phyloP scores from a whole-genome alignment of 2,888 invertebrate species.

The Camponotus fellah region DNA sequence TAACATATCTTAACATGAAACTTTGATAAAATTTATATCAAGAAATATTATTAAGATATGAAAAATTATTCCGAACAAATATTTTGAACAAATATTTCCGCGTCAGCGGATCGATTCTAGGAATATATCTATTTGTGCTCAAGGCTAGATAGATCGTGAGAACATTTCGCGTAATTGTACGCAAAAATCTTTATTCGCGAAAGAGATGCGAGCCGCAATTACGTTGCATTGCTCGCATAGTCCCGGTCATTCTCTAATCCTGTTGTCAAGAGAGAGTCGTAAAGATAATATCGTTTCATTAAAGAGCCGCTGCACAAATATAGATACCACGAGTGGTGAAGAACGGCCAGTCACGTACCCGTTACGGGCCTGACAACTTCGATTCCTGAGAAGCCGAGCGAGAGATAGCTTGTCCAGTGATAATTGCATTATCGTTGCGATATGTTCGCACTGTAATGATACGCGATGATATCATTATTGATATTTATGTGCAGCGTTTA shows the following conservation, averaged over 20 bases:
- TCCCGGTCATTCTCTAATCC: slow-evolving; percentile 27
- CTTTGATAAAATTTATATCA: slow-evolving; percentile 6
- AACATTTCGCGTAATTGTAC: slow-evolving; percentile 32
- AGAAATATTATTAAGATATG: slow-evolving; percentile 20
- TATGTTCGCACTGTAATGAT: slow-evolving; percentile 34
- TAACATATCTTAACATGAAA: neutral
- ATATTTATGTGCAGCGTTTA: neutral
- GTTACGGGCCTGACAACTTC: slow-evolving; percentile 35
- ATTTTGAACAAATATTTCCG: slow-evolving; percentile 36
- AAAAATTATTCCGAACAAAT: neutral
- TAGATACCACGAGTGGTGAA: slow-evolving; percentile 55
- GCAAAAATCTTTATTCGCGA: slow-evolving; percentile 48
- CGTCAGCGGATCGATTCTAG: slow-evolving; percentile 25
- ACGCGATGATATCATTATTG: slow-evolving; percentile 16
- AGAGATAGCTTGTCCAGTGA: slow-evolving; percentile 44
- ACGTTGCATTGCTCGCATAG: slow-evolving; percentile 54
- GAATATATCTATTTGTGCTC: slow-evolving; percentile 27
- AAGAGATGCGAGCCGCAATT: slow-evolving; percentile 47
- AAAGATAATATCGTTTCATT: slow-evolving; percentile 62
- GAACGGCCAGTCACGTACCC: slow-evolving; percentile 48
- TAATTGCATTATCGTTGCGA: slow-evolving; percentile 47
- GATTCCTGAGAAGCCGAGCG: slow-evolving; percentile 39
- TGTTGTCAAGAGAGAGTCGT: slow-evolving; percentile 61
- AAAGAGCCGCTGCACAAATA: slow-evolving; percentile 56
- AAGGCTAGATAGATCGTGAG: slow-evolving; percentile 49